These are phyloP conservation scores for Pseudoatta argentina DNA, from an alignment of 1,140 invertebrate genomes.

Conservation along the genomic window DNA sequence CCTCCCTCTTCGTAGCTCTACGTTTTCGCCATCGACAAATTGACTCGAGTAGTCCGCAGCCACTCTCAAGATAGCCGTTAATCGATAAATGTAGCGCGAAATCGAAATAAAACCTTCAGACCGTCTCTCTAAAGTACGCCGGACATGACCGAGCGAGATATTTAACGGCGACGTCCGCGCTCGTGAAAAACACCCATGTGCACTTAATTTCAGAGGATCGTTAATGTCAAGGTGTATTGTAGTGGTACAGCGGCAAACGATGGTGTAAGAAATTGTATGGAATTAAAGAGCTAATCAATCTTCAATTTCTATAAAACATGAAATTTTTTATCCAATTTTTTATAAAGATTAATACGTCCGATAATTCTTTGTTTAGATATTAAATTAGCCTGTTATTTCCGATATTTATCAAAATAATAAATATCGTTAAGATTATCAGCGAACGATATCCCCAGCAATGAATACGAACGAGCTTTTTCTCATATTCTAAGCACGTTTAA, in stretches of 20 bases:
- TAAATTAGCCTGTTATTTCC: background rate
- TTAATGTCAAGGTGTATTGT: conserved; percentile 10
- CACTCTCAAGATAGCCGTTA: conserved; percentile 45
- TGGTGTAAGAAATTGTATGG: conserved; percentile 3
- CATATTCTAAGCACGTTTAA: conserved; percentile 25
- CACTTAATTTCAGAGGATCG: conserved; percentile 10
- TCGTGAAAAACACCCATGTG: conserved; percentile 8
- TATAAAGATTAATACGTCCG: background rate
- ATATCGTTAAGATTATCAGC: conserved; percentile 24
- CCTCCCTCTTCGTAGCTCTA: background rate
- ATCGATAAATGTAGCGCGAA: conserved; percentile 51
- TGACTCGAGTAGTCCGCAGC: conserved; percentile 25
- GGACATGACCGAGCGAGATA: conserved; percentile 12
- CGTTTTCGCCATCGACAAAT: conserved; percentile 32
- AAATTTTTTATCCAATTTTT: background rate
- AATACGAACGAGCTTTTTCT: conserved; percentile 24
- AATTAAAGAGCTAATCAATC: background rate
- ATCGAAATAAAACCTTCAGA: conserved; percentile 43
- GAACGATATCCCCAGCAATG: background rate
- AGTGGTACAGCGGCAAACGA: background rate
- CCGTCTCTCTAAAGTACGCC: background rate
- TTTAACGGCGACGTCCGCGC: background rate
- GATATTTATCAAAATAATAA: background rate
- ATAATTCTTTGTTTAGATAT: conserved; percentile 9
- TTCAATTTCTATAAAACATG: conserved; percentile 9